phyloP scores from a whole-genome alignment of 2,797 vertebrate genomes.

The Cephalopachus bancanus region DNA sequence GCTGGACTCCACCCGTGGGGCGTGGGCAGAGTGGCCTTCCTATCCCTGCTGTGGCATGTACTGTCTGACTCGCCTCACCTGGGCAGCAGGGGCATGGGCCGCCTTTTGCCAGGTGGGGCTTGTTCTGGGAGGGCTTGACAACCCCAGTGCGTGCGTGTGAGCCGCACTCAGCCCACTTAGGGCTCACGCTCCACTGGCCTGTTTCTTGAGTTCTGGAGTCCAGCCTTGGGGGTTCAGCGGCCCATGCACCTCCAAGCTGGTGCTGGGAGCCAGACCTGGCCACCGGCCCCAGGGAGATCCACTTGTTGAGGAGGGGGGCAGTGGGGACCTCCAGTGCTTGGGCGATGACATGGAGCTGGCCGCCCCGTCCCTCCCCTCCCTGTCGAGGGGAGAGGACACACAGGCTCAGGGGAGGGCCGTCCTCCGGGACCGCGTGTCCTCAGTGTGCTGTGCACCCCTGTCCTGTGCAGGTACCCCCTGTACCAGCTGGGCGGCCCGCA shows the following conservation, averaged over 20 bases:
- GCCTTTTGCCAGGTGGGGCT: background rate
- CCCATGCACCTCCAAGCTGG: accelerated
- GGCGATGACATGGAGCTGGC: too few species aligned
- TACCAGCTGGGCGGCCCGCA: slow-evolving; percentile 97
- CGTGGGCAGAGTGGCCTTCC: background rate
- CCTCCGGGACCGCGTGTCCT: accelerated
- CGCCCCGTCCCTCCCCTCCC: background rate
- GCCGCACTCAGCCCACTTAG: too few species aligned
- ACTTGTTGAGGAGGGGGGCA: background rate
- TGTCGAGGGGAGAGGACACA: background rate
- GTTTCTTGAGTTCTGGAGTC: background rate
- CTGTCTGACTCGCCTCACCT: background rate
- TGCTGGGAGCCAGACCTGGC: background rate
- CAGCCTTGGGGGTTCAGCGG: background rate
- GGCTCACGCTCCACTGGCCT: too few species aligned
- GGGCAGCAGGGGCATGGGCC: too few species aligned
- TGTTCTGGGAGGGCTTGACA: too few species aligned
- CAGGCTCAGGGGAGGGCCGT: too few species aligned
- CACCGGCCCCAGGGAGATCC: too few species aligned
- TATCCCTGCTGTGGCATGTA: background rate
- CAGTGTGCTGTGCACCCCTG: background rate
- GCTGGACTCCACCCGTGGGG: too few species aligned
- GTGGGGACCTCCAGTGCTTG: background rate
- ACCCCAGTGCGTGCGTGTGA: too few species aligned
- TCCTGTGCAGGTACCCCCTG: slow-evolving; percentile 92